Percentiles rank a stretch among this genome's conserved stretches.
Conservation (phyloP, 2,888 invertebrate species). For the Caenorhabditis macrosperma region DNA sequence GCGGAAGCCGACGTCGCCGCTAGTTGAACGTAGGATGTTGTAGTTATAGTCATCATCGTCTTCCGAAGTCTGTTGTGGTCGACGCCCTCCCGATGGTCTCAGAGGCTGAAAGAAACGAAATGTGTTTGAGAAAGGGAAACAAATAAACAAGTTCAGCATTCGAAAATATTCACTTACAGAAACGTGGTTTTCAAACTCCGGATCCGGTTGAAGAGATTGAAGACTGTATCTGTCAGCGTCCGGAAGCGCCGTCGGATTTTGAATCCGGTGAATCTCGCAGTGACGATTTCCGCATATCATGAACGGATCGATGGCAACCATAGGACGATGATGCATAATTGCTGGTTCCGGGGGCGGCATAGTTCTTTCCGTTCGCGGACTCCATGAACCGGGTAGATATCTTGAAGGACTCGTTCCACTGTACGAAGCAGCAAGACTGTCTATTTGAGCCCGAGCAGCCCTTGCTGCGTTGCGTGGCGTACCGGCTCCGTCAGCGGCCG, state of each 20-base stretch:
- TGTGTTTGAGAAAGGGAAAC: neutral
- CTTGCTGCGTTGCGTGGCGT: no score
- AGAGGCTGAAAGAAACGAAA: constrained; percentile 8
- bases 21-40: neutral
- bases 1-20: constrained; percentile 21
- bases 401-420: neutral
- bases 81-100: neutral
- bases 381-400: neutral
- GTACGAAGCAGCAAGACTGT: constrained; percentile 23
- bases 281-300: constrained; percentile 37
- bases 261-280: constrained; percentile 29
- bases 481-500: no score
- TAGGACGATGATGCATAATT: neutral
- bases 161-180: constrained; percentile 3
- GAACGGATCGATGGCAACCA: constrained; percentile 51
- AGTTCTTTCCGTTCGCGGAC: neutral
- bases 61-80: neutral
- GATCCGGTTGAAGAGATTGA: constrained; percentile 33
- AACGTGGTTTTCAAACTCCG: constrained; percentile 12
- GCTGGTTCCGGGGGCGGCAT: neutral
- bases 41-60: constrained; percentile 42
- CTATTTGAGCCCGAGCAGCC: constrained; percentile 15
- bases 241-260: neutral
- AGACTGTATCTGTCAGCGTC: constrained; percentile 18
- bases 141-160: neutral